Conservation (phyloP, 2,797 vertebrate species). For the Coluber constrictor region DNA sequence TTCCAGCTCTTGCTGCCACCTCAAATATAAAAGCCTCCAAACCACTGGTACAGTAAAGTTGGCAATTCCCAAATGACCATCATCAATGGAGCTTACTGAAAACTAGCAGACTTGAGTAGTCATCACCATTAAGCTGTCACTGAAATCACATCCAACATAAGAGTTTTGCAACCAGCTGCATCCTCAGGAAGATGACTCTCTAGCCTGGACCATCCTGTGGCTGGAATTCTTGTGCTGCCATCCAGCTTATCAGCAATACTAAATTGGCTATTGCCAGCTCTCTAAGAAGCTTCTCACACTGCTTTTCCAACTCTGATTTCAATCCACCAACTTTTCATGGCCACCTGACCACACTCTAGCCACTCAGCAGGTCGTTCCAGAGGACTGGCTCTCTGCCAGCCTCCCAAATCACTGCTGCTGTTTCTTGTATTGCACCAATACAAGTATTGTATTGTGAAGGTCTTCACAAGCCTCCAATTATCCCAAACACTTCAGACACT, state of each 20-base stretch:
- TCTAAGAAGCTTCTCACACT: not conserved
- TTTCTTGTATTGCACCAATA: not conserved
- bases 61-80: not conserved
- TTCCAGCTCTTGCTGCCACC: not conserved
- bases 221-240: not conserved
- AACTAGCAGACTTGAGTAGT: not conserved
- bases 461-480: not conserved
- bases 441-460: not conserved
- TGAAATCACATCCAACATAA: not conserved
- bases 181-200: not conserved
- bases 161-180: not conserved
- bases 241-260: not conserved
- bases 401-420: not conserved
- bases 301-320: not conserved
- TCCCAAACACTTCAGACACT: not conserved
- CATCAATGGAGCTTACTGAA: not conserved
- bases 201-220: not conserved
- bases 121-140: not conserved
- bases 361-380: not conserved
- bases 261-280: not conserved
- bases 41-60: not conserved
- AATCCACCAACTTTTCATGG: not conserved
- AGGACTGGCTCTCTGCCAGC: not conserved
- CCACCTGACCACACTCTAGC: not conserved
- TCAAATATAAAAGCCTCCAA: not conserved